Base-by-base conservation (phyloP, 2,888 invertebrate species). In the Merodon equestris region DNA sequence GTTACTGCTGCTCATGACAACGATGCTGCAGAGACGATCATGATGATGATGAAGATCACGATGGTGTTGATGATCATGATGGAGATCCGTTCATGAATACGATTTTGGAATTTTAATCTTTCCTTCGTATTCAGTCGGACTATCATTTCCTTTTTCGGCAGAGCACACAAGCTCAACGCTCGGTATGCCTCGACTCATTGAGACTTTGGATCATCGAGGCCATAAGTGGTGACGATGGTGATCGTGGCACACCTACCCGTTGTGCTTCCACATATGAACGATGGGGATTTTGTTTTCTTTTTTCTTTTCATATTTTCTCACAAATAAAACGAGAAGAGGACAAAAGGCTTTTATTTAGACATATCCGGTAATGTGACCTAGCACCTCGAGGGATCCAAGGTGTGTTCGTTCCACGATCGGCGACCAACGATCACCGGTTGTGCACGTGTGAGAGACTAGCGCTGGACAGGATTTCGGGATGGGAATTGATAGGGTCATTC, bases 311-410 rank as follows among this genome's bases (percentile, higher is more conserved):
- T 42, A 15, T 51, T 42, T 61, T 15, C 60, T 38, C 40, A 53
- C 45, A 57, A 74, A n/a, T n/a, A n/a, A n/a, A n/a, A 56, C 74
- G 42, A 70, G 68, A 64, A 5, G 68, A 74, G 63, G 53, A 79
- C 79, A 79, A 79, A 79, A 70, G 74, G 42, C 79, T 74, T 79
- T 79, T 74, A 79, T 79, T 50, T 70, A 79, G 79, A 74, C 74
- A 53, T 79, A 74, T 79, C 74, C 79, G 79, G 79, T 74, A 70
- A 79, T 79, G 79, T 60, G 73, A 77, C 77, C 77, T 73, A 73
- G 77, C 77, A 77, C 77, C 77, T 73, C 73, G 27, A 51, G 53
- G 61, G 67, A 79, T 64, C 79, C 56, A 64, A 70, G 79, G 79
- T 68, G 79, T 74, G 73, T 63, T 77, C n/a, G 19, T n/a, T 12